phyloP scores from a whole-genome alignment of 2,888 invertebrate species.

The Laothoe populi region DNA sequence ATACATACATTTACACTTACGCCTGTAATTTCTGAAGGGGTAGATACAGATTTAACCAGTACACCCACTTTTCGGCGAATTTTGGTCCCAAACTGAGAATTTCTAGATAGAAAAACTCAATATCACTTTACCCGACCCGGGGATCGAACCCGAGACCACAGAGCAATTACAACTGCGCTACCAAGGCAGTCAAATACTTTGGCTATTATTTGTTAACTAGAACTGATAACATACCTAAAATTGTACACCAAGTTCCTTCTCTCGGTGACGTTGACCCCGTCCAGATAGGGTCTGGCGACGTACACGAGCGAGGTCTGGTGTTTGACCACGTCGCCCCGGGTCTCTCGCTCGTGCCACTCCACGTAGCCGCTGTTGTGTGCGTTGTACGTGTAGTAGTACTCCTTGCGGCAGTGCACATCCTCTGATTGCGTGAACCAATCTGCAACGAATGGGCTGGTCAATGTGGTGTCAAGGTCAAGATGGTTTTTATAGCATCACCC shows the following conservation, averaged over 20 bases:
- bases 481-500: too few relatives aligned
- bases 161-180: too few relatives aligned
- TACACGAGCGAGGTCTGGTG: slow-evolving; percentile 90
- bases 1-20: too few relatives aligned
- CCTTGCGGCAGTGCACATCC: slow-evolving; percentile 90
- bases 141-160: too few relatives aligned
- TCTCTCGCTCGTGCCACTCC: slow-evolving; percentile 93
- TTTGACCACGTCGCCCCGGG: slow-evolving; percentile 84
- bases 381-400: slow-evolving; percentile 92
- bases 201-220: too few relatives aligned
- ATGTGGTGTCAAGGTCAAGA: not conserved
- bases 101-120: too few relatives aligned
- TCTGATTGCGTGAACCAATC: slow-evolving; percentile 94
- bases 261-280: slow-evolving; percentile 94
- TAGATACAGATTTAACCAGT: too few relatives aligned
- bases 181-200: too few relatives aligned
- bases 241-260: slow-evolving; percentile 95
- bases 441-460: slow-evolving; percentile 46
- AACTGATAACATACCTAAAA: slow-evolving; percentile 79
- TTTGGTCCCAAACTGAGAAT: too few relatives aligned
- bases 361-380: slow-evolving; percentile 89
- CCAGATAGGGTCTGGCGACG: slow-evolving; percentile 90
- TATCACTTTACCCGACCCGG: too few relatives aligned
- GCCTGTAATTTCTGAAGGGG: too few relatives aligned
- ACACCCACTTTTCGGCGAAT: too few relatives aligned